Evolutionary conservation across 2,797 vertebrate genomes (phyloP).

Genomic region (Loris lydekkerianus): DNA sequence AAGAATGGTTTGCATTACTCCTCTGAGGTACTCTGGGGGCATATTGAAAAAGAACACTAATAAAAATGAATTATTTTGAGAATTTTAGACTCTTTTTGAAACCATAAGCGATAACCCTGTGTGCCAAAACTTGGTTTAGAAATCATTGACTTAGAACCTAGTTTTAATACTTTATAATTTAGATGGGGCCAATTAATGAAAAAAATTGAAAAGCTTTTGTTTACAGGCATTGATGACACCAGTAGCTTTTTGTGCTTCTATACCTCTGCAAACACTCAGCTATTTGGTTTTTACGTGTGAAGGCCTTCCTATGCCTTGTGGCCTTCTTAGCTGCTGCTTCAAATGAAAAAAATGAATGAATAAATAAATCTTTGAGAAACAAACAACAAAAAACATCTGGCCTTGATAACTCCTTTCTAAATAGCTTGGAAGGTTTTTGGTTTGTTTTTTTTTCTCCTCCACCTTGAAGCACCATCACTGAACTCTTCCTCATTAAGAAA

Average conservation of each 20-base stretch:
- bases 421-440: slow-evolving; percentile 3
- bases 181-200: background rate
- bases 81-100: background rate
- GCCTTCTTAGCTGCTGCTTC: background rate
- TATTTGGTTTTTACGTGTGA: background rate
- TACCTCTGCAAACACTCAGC: background rate
- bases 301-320: background rate
- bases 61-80: slow-evolving; percentile 1
- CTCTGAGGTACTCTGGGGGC: background rate
- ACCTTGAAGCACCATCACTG: background rate
- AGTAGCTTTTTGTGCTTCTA: background rate
- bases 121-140: background rate
- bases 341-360: background rate
- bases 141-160: background rate
- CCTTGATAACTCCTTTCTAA: slow-evolving; percentile 8
- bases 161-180: slow-evolving; percentile 13
- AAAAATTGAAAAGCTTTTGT: background rate
- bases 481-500: background rate
- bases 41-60: background rate
- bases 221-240: slow-evolving; percentile 2
- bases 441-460: background rate
- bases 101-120: background rate
- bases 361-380: slow-evolving; percentile 43
- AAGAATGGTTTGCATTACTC: background rate
- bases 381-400: background rate